Conservation (phyloP, 2,113 vertebrate genomes). For the Nesogale talazaci region DNA sequence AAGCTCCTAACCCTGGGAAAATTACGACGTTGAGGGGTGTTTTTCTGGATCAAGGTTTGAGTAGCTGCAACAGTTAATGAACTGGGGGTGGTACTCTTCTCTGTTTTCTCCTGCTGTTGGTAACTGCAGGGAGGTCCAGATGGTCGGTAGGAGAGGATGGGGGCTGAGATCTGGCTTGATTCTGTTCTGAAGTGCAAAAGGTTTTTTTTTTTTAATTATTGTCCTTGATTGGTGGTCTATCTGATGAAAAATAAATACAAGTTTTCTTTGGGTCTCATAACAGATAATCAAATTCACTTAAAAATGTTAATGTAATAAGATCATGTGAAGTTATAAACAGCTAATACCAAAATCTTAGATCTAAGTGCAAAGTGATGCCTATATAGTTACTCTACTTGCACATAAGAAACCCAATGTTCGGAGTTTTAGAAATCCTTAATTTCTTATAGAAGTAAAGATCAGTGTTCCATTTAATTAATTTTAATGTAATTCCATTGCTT, state of each 20-base stretch:
- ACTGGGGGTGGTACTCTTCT: neutral
- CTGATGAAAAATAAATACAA: slow-evolving; percentile 53
- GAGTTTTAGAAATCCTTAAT: slow-evolving; percentile 73
- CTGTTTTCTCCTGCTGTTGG: neutral
- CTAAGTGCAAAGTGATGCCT: slow-evolving; percentile 71
- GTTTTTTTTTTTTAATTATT: slow-evolving; percentile 70
- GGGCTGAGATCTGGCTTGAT: slow-evolving; percentile 32
- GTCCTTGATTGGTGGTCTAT: slow-evolving; percentile 56
- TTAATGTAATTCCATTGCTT: slow-evolving; percentile 23
- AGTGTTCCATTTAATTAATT: slow-evolving; percentile 46
- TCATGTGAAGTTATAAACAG: slow-evolving; percentile 68
- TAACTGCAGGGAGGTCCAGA: slow-evolving; percentile 33
- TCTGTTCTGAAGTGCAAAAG: neutral
- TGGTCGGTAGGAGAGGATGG: slow-evolving; percentile 48
- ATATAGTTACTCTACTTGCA: slow-evolving; percentile 78
- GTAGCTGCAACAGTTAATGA: neutral
- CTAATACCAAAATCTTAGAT: slow-evolving; percentile 74
- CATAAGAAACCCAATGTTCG: slow-evolving; percentile 76
- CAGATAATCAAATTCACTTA: slow-evolving; percentile 70
- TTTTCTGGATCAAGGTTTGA: neutral
- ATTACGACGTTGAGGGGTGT: neutral
- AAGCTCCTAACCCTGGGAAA: neutral
- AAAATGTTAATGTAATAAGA: slow-evolving; percentile 67
- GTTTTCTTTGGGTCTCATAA: slow-evolving; percentile 61
- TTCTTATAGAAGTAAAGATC: slow-evolving; percentile 73